phyloP scores from a whole-genome alignment of 2,797 vertebrate genomes.

The Urosaurus nigricauda region DNA sequence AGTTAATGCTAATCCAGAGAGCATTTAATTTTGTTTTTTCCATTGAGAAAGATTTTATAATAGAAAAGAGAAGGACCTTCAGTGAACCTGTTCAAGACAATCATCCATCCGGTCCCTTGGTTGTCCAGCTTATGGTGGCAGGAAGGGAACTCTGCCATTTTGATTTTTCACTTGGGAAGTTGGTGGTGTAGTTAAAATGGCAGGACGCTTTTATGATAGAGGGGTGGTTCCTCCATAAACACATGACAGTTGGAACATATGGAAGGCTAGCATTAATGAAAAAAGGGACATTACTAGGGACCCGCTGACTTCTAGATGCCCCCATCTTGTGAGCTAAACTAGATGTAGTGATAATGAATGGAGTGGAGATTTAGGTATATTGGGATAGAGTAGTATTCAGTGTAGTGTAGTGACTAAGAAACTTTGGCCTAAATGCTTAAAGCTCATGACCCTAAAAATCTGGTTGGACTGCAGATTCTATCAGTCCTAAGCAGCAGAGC shows the following conservation, averaged over 20 bases:
- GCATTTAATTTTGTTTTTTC: too few species aligned
- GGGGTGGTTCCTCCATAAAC: background rate
- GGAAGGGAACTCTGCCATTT: background rate
- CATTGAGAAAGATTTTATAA: too few species aligned
- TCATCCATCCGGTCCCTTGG: background rate
- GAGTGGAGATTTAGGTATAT: background rate
- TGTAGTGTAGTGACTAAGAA: background rate
- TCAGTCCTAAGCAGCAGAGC: too few species aligned
- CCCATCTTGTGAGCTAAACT: background rate
- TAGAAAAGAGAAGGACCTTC: too few species aligned
- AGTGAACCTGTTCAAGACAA: background rate
- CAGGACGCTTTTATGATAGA: background rate
- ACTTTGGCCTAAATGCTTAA: background rate
- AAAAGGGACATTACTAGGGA: background rate
- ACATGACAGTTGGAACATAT: background rate
- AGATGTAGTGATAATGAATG: background rate
- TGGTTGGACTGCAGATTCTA: background rate
- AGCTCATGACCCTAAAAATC: too few species aligned
- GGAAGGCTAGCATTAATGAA: too few species aligned
- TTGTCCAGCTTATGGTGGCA: background rate
- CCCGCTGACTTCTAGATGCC: background rate
- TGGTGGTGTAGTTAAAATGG: background rate
- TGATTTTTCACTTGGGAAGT: background rate
- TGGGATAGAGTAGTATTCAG: background rate
- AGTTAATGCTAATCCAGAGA: background rate